These are phyloP conservation scores for Ridgeia piscesae DNA, from an alignment of 1,140 invertebrate genomes.

Conservation along the genomic window DNA sequence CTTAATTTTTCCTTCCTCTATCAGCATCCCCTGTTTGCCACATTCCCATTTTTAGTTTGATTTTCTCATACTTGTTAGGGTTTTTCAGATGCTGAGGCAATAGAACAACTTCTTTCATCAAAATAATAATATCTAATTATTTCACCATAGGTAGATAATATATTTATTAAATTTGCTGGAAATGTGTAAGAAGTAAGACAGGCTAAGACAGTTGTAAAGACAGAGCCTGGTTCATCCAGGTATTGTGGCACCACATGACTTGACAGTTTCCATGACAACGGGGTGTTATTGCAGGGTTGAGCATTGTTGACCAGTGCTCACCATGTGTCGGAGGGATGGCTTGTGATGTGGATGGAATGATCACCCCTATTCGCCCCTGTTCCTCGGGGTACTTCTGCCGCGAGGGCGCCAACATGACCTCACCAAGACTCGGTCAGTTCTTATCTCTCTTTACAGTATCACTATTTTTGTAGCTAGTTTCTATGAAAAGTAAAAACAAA, in stretches of 20 bases:
- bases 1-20: too few relatives aligned
- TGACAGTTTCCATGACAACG: too few relatives aligned
- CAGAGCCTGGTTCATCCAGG: too few relatives aligned
- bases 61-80: not conserved
- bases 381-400: constrained; percentile 50
- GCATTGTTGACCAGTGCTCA: constrained; percentile 38
- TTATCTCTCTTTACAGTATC: not conserved
- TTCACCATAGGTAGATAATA: too few relatives aligned
- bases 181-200: too few relatives aligned
- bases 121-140: too few relatives aligned
- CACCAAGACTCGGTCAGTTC: constrained; percentile 42
- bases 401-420: constrained; percentile 41
- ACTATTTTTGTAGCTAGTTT: not conserved
- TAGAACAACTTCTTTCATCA: not conserved
- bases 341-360: constrained; percentile 47
- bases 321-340: constrained; percentile 50
- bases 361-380: constrained; percentile 45
- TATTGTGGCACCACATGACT: too few relatives aligned
- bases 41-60: too few relatives aligned
- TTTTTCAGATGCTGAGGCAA: not conserved
- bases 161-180: too few relatives aligned
- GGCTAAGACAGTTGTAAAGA: too few relatives aligned
- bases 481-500: not conserved
- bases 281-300: constrained; percentile 38
- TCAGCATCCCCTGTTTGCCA: too few relatives aligned